Conservation (phyloP, 2,888 invertebrate species). For the Archaeoteleia sp. region DNA sequence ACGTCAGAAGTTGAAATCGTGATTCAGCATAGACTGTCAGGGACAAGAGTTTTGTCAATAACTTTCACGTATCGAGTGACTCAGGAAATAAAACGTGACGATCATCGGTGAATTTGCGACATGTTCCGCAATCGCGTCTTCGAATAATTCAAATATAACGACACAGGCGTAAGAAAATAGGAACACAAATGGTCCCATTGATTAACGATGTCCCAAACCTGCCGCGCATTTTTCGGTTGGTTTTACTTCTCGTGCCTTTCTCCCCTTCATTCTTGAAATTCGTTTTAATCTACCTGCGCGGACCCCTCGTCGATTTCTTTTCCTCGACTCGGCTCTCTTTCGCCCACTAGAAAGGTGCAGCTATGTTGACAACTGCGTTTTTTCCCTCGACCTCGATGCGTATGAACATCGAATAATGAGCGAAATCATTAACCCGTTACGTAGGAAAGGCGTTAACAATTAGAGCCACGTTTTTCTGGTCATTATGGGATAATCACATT, state of each 20-base stretch:
- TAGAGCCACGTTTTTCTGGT: too few species aligned
- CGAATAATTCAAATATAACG: constrained; percentile 21
- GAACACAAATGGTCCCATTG: constrained; percentile 28
- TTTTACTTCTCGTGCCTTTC: constrained; percentile 15
- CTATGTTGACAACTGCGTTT: constrained; percentile 34
- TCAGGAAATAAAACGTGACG: constrained; percentile 25
- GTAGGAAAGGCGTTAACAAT: not conserved
- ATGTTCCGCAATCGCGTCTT: constrained; percentile 18
- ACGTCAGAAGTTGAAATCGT: constrained; percentile 34
- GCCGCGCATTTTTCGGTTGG: constrained; percentile 29
- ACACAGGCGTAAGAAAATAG: constrained; percentile 42
- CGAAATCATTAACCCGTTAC: not conserved
- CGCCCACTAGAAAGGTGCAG: constrained; percentile 30
- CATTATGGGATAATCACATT: too few species aligned
- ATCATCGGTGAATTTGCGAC: not conserved
- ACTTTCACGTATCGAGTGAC: constrained; percentile 44
- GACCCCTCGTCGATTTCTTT: constrained; percentile 34
- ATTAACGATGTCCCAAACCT: constrained; percentile 30
- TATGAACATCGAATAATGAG: not conserved
- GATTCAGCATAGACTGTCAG: constrained; percentile 20
- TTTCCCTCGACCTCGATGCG: constrained; percentile 20
- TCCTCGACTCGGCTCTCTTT: constrained; percentile 24
- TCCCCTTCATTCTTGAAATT: constrained; percentile 38
- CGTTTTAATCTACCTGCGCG: constrained; percentile 38
- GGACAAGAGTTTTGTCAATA: constrained; percentile 34